Percentiles rank a stretch among this genome's conserved stretches.
phyloP scores from a whole-genome alignment of 2,888 invertebrate genomes.

The Drosophila kambysellisi region DNA sequence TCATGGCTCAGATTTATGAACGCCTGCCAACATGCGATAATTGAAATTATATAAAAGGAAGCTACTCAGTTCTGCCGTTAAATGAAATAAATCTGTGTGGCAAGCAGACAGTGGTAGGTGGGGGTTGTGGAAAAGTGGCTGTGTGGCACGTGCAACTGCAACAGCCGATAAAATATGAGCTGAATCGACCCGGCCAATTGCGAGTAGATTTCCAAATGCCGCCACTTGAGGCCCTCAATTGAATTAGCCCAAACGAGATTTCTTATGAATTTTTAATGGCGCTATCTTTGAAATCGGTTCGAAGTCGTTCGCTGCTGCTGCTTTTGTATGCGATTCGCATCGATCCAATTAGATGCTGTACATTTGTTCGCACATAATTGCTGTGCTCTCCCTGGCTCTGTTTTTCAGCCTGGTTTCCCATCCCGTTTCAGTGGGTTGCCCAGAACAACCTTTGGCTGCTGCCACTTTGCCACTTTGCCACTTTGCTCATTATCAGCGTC shows the following conservation, averaged over 20 bases:
- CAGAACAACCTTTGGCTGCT: conserved; percentile 49
- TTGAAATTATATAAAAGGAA: conserved; percentile 73
- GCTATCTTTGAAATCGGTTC: conserved; percentile 31
- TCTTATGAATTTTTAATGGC: conserved; percentile 71
- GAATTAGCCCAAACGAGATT: conserved; percentile 62
- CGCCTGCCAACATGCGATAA: conserved; percentile 73
- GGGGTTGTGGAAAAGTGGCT: conserved; percentile 20
- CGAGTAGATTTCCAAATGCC: conserved; percentile 47
- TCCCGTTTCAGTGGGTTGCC: conserved; percentile 44
- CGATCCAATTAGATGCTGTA: conserved; percentile 76
- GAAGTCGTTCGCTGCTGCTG: conserved; percentile 7
- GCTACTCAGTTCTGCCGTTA: conserved; percentile 38
- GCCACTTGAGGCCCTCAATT: conserved; percentile 54
- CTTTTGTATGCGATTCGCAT: conserved; percentile 58
- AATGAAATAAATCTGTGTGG: conserved; percentile 74
- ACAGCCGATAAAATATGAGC: conserved; percentile 73
- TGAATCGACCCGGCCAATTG: conserved; percentile 37
- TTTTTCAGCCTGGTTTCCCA: neutral
- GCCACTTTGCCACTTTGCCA: conserved; percentile 22
- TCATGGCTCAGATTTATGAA: conserved; percentile 65
- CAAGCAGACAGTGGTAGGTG: conserved; percentile 27
- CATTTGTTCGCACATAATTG: conserved; percentile 58
- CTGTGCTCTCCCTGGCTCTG: conserved; percentile 12
- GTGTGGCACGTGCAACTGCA: conserved; percentile 75
- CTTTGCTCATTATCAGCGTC: conserved; percentile 63